A percentile compares a stretch with the other conserved stretches of the same genome.
Conservation (phyloP, 2,888 invertebrate genomes). For the Tenodera sinensis region DNA sequence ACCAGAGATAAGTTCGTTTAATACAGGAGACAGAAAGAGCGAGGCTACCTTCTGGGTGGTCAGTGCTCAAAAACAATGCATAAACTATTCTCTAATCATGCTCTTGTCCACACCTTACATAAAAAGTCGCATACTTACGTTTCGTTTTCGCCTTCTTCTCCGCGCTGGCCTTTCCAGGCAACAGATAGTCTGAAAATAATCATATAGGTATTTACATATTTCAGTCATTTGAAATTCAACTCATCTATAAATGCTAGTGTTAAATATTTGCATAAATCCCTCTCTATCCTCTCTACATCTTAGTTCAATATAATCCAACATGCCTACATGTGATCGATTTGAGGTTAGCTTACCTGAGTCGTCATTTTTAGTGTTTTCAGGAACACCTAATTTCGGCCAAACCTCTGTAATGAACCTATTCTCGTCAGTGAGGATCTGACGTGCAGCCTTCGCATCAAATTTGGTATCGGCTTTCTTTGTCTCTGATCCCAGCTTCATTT, state of each 20-base stretch:
- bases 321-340: background rate
- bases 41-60: no score
- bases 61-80: no score
- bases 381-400: background rate
- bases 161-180: background rate
- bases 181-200: background rate
- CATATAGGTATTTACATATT: background rate
- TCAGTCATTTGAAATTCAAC: background rate
- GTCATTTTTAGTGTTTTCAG: background rate
- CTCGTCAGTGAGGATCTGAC: constrained; percentile 6
- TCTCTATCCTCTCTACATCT: no score
- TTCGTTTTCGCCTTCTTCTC: background rate
- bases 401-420: constrained; percentile 18
- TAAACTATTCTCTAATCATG: no score
- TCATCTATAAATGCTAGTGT: no score
- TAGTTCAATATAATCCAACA: background rate
- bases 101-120: no score
- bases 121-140: background rate
- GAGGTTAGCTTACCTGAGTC: background rate
- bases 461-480: background rate
- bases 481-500: background rate
- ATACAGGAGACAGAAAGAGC: no score
- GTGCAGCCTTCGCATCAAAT: background rate
- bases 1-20: no score
- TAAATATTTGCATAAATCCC: no score